Percentiles rank a stretch among this genome's conserved stretches.
Evolutionary conservation across 2,113 vertebrate genomes (phyloP).

Genomic region (Pollachius pollachius): DNA sequence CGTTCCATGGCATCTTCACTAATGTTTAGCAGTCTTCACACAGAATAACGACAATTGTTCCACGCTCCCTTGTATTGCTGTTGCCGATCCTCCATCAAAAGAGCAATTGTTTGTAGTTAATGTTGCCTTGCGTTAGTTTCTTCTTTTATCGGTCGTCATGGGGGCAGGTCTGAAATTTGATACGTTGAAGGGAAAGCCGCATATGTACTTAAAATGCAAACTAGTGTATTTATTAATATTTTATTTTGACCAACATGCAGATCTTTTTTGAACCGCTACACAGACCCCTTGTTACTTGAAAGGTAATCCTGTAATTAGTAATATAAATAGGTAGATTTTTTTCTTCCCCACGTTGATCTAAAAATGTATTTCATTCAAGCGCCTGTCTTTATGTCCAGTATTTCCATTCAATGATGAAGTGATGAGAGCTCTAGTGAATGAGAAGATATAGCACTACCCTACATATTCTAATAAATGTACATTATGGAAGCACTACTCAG

Average conservation of each 20-base stretch:
- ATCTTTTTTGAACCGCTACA: conserved; percentile 48
- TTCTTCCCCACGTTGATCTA: conserved; percentile 53
- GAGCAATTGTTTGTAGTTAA: background rate
- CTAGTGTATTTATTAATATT: conserved; percentile 66
- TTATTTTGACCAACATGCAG: conserved; percentile 39
- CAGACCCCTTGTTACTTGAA: conserved; percentile 65
- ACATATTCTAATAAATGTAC: conserved; percentile 74
- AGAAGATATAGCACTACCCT: conserved; percentile 73
- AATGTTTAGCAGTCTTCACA: too few species aligned
- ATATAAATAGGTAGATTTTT: conserved; percentile 72
- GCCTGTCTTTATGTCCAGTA: conserved; percentile 44
- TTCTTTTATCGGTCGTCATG: background rate
- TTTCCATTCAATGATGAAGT: conserved; percentile 35
- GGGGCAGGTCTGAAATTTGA: background rate
- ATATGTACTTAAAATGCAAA: conserved; percentile 35
- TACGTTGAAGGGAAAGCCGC: background rate
- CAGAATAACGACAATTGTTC: background rate
- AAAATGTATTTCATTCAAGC: conserved; percentile 58
- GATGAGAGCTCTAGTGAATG: conserved; percentile 53
- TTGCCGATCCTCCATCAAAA: background rate
- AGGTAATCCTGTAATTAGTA: conserved; percentile 74
- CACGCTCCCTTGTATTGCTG: background rate
- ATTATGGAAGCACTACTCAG: conserved; percentile 63
- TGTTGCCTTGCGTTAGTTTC: background rate
- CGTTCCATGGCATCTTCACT: too few species aligned